phyloP scores from a whole-genome alignment of 2,888 invertebrate genomes.

The Lasioglossum figueresi region DNA sequence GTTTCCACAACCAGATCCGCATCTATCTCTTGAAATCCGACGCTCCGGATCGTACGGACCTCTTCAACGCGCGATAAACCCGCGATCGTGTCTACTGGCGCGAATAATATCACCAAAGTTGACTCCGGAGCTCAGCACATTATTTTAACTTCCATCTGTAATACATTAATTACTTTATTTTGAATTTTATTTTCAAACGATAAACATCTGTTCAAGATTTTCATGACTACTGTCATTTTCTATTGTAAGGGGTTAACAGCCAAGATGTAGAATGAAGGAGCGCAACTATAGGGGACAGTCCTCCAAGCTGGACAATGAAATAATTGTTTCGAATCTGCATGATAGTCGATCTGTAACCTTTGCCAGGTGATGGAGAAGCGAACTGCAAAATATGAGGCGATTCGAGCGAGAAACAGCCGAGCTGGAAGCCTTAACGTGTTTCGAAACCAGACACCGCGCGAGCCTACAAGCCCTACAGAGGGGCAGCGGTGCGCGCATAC shows the following conservation, averaged over 20 bases:
- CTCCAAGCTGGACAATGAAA: not conserved
- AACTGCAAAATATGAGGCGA: not conserved
- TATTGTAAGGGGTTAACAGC: not conserved
- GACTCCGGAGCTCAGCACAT: not conserved
- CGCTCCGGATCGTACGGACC: constrained; percentile 5
- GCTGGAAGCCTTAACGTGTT: constrained; percentile 10
- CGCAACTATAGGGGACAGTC: not conserved
- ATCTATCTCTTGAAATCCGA: constrained; percentile 28
- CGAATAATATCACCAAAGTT: not conserved
- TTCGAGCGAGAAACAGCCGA: constrained; percentile 8
- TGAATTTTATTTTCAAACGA: not conserved
- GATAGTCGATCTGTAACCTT: too few relatives aligned
- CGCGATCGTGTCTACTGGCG: not conserved
- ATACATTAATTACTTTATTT: not conserved
- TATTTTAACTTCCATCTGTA: not conserved
- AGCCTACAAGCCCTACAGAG: constrained; percentile 2
- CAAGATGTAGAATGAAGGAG: not conserved
- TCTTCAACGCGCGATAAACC: not conserved
- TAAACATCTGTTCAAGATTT: not conserved
- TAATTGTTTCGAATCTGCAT: not conserved
- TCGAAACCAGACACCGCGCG: constrained; percentile 22
- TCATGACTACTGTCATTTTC: not conserved
- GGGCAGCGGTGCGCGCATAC: constrained; percentile 5
- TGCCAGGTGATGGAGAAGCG: not conserved
- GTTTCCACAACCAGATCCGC: constrained; percentile 36